A percentile compares a stretch with the other conserved stretches of the same genome.
phyloP scores from a whole-genome alignment of 2,113 vertebrate genomes.

The Smithornis capensis region DNA sequence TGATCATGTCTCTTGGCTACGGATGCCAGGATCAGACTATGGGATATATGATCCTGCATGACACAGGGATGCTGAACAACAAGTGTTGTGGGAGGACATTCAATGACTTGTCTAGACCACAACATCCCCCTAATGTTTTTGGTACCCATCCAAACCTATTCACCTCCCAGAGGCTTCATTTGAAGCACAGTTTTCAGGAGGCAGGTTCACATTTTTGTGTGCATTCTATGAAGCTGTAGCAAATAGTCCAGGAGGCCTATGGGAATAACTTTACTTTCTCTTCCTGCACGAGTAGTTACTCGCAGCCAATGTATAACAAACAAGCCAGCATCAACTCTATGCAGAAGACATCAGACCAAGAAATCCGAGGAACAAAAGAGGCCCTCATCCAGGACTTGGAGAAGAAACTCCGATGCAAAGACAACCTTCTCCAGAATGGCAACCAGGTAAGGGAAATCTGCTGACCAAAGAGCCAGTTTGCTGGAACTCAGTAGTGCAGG shows the following conservation, averaged over 20 bases:
- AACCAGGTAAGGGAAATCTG: conserved; percentile 81
- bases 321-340: conserved; percentile 71
- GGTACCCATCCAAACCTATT: too few relatives aligned
- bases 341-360: conserved; percentile 85
- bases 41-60: not conserved
- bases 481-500: not conserved
- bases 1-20: not conserved
- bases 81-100: not conserved
- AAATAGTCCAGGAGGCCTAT: not conserved
- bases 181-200: not conserved
- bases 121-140: not conserved
- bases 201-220: not conserved
- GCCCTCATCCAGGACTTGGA: conserved; percentile 96
- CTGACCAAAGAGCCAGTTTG: not conserved
- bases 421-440: conserved; percentile 82
- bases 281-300: conserved; percentile 72
- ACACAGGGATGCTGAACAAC: accelerated
- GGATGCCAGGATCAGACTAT: not conserved
- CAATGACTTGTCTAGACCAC: not conserved
- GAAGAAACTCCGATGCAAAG: conserved; percentile 90
- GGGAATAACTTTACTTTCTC: conserved; percentile 15
- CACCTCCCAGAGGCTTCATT: not conserved
- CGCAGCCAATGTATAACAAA: conserved; percentile 84
- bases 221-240: not conserved
- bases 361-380: conserved; percentile 94